A percentile compares a stretch with the other conserved stretches of the same genome.
Conservation (phyloP, 2,888 invertebrate genomes). For the Lasioglossum marginatum region DNA sequence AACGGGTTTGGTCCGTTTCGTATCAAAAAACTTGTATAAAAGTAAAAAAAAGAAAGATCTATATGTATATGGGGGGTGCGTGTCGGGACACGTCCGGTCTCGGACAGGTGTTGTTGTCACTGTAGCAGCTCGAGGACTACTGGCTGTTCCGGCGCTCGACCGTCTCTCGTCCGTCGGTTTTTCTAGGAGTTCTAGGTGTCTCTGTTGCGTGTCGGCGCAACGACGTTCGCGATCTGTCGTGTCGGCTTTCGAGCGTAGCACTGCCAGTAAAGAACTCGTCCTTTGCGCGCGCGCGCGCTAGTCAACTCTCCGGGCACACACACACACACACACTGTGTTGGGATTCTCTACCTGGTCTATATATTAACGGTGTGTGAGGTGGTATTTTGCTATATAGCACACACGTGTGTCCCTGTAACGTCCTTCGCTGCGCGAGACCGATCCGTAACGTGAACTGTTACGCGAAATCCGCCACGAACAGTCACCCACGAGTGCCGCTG, state of each 20-base stretch:
- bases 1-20: not conserved
- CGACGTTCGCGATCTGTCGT: slow-evolving; percentile 55
- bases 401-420: slow-evolving; percentile 46
- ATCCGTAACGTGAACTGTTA: slow-evolving; percentile 37
- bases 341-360: not conserved
- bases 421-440: slow-evolving; percentile 40
- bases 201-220: slow-evolving; percentile 38
- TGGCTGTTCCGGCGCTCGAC: not conserved
- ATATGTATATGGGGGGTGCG: not conserved
- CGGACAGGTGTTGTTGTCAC: slow-evolving; percentile 3
- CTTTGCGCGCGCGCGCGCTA: slow-evolving; percentile 60
- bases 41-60: slow-evolving; percentile 62
- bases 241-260: slow-evolving; percentile 56
- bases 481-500: slow-evolving; percentile 81
- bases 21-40: slow-evolving; percentile 54
- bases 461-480: slow-evolving; percentile 47
- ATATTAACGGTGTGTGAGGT: slow-evolving; percentile 14
- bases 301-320: slow-evolving; percentile 1
- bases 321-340: slow-evolving; percentile 15
- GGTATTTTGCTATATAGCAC: slow-evolving; percentile 14
- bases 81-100: not conserved
- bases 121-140: slow-evolving; percentile 7
- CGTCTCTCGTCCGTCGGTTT: not conserved
- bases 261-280: slow-evolving; percentile 60
- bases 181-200: not conserved